Evolutionary conservation across 2,888 invertebrate genomes (phyloP).

Genomic region (Lamellibrachia satsuma): DNA sequence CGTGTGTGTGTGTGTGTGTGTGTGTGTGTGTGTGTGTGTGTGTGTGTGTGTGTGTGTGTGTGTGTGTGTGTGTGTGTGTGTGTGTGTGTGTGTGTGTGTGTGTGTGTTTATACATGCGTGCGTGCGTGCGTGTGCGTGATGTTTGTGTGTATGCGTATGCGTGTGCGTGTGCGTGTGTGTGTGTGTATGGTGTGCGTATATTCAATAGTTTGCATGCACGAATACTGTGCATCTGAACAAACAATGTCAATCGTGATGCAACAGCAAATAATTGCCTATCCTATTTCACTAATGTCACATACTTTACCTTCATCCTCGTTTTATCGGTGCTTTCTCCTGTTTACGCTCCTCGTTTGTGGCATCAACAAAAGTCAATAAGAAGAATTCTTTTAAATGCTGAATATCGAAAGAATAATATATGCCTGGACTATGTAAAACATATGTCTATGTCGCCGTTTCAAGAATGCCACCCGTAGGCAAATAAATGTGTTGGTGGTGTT

Average conservation of each 20-base stretch:
- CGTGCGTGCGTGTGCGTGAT: no score
- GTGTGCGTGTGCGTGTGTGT: no score
- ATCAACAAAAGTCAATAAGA: not conserved
- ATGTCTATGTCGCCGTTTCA: no score
- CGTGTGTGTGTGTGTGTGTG: no score
- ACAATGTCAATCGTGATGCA: not conserved
- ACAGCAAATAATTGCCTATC: not conserved
- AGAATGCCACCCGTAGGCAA: not conserved
- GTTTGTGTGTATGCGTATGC: no score
- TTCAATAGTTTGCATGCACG: not conserved
- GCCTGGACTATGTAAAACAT: not conserved
- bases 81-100: no score
- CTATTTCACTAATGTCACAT: not conserved
- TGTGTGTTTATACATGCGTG: no score
- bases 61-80: no score
- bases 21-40: no score
- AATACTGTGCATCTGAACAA: not conserved
- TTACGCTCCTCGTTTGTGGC: not conserved
- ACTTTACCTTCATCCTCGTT: not conserved
- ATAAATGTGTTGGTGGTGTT: not conserved
- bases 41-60: no score
- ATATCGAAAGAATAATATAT: not conserved
- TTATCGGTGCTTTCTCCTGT: not conserved
- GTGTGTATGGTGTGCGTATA: not conserved
- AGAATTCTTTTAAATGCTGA: not conserved